A percentile compares a stretch with the other conserved stretches of the same genome.
Evolutionary conservation across 2,888 invertebrate genomes (phyloP).

Genomic region (Lasioglossum marginatum): DNA sequence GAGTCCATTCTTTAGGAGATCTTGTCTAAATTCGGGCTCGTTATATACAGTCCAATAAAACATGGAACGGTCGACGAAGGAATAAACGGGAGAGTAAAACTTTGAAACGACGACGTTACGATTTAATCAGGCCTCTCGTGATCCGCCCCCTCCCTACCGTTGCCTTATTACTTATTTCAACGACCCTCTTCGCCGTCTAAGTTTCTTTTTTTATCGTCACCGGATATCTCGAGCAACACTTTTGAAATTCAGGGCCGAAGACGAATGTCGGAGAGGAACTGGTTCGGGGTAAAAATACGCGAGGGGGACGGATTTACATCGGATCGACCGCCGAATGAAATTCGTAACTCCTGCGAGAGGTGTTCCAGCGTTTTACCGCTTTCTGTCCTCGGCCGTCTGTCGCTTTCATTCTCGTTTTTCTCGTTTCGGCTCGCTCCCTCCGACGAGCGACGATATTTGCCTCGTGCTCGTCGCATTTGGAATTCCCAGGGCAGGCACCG

Average conservation of each 20-base stretch:
- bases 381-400: neutral
- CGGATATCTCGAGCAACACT: neutral
- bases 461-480: constrained; percentile 30
- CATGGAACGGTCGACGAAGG: neutral
- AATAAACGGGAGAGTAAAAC: constrained; percentile 4
- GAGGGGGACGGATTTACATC: neutral
- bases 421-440: neutral
- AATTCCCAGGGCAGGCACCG: constrained; percentile 35
- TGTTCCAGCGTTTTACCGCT: neutral
- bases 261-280: neutral
- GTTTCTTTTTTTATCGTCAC: constrained; percentile 12
- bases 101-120: neutral
- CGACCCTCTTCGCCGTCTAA: neutral
- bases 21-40: constrained; percentile 11
- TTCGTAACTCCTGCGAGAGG: constrained; percentile 14
- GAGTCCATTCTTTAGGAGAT: neutral
- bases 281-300: neutral
- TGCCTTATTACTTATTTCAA: constrained; percentile 27
- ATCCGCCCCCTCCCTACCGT: neutral
- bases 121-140: constrained; percentile 14
- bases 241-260: neutral
- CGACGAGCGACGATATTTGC: constrained; percentile 35
- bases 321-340: constrained; percentile 30
- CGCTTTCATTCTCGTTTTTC: constrained; percentile 1
- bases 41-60: constrained; percentile 11